Evolutionary conservation across 2,113 vertebrate genomes (phyloP).

Genomic region (Manacus vitellinus): DNA sequence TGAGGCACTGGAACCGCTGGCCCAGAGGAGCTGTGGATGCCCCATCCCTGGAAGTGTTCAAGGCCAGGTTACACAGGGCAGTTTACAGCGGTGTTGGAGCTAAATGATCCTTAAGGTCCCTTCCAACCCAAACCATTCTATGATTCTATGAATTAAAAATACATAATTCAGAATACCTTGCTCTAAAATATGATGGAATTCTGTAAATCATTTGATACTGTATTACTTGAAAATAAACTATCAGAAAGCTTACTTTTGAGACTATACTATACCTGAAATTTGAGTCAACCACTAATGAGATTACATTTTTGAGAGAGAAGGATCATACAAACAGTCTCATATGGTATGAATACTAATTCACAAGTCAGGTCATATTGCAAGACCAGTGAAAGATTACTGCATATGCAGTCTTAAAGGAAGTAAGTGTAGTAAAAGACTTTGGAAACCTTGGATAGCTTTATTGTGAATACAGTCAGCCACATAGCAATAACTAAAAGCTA

Average conservation of each 20-base stretch:
- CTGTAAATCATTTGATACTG: background rate
- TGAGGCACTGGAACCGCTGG: background rate
- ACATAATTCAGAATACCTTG: background rate
- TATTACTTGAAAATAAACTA: background rate
- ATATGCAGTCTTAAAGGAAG: background rate
- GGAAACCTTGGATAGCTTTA: background rate
- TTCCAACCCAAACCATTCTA: background rate
- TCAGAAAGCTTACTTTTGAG: background rate
- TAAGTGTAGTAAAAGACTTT: background rate
- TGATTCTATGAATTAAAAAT: background rate
- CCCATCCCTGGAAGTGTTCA: background rate
- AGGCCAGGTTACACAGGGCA: background rate
- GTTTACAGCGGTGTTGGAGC: background rate
- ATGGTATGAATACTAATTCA: background rate
- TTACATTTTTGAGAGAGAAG: background rate
- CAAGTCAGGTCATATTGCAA: background rate
- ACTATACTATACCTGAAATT: background rate
- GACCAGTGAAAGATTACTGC: background rate
- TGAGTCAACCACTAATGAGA: background rate
- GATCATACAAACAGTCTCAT: background rate
- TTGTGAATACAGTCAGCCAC: background rate
- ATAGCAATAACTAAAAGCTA: background rate
- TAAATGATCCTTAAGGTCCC: background rate
- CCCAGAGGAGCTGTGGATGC: too few relatives aligned
- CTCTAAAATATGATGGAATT: background rate